Evolutionary conservation across 2,888 invertebrate genomes (phyloP).

Genomic region (Isotomurus palustris): DNA sequence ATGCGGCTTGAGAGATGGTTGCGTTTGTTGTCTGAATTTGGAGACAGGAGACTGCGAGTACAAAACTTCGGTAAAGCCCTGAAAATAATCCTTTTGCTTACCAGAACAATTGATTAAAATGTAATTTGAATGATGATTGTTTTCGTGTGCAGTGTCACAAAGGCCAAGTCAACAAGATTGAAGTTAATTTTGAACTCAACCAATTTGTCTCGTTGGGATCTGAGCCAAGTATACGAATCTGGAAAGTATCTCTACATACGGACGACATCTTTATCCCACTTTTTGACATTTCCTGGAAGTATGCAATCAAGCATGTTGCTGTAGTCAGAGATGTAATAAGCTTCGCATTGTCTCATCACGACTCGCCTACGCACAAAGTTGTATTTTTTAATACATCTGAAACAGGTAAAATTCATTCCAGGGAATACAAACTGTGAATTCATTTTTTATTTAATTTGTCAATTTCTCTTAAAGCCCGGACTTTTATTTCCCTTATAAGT

Average conservation of each 20-base stretch:
- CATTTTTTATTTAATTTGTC: not conserved
- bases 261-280: conserved; percentile 41
- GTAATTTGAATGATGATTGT: not conserved
- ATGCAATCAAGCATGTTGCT: conserved; percentile 34
- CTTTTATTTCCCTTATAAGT: not conserved
- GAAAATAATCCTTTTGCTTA: not conserved
- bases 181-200: conserved; percentile 37
- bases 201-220: conserved; percentile 40
- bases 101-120: not conserved
- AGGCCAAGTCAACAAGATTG: conserved; percentile 33
- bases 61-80: conserved; percentile 18
- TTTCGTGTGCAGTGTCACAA: conserved; percentile 31
- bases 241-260: conserved; percentile 38
- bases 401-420: conserved; percentile 26
- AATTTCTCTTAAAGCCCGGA: not conserved
- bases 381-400: conserved; percentile 42
- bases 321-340: conserved; percentile 38
- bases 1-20: conserved; percentile 39
- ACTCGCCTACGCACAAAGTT: conserved; percentile 35
- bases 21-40: conserved; percentile 31
- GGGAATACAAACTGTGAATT: not conserved
- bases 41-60: conserved; percentile 35
- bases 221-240: conserved; percentile 40
- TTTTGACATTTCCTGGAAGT: conserved; percentile 44
- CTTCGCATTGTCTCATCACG: conserved; percentile 40